phyloP scores from a whole-genome alignment of 2,797 vertebrate genomes.

The Phrynocephalus guinanensis region DNA sequence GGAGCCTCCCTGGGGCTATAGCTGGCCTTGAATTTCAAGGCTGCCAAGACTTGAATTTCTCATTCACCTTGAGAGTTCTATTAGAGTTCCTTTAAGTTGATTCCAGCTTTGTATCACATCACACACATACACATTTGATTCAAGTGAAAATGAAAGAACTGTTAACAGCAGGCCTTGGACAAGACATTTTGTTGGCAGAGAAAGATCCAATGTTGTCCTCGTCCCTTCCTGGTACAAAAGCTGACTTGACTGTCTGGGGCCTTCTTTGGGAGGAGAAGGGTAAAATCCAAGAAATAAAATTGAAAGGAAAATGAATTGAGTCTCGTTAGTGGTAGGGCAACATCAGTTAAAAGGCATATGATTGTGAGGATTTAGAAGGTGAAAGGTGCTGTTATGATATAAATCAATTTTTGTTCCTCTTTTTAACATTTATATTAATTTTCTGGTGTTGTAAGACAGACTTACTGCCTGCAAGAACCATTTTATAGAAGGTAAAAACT shows the following conservation, averaged over 20 bases:
- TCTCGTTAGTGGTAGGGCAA: not conserved
- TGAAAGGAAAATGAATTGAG: not conserved
- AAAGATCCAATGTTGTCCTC: not conserved
- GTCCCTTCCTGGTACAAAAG: not conserved
- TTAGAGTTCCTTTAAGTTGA: too few relatives aligned
- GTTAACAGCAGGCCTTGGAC: not conserved
- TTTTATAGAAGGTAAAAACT: conserved; percentile 6
- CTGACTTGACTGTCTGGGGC: too few relatives aligned
- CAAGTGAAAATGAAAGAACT: not conserved
- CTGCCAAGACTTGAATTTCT: too few relatives aligned
- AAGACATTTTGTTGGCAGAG: not conserved
- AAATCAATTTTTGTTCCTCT: not conserved
- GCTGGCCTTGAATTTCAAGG: too few relatives aligned
- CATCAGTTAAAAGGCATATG: not conserved
- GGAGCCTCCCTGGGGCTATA: too few relatives aligned
- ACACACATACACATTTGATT: too few relatives aligned
- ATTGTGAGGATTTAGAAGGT: not conserved
- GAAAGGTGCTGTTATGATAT: not conserved
- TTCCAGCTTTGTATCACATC: too few relatives aligned
- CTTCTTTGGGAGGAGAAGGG: too few relatives aligned
- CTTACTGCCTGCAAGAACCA: not conserved
- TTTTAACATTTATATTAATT: not conserved
- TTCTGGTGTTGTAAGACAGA: not conserved
- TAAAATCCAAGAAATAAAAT: too few relatives aligned
- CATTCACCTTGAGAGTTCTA: too few relatives aligned